Percentiles rank a stretch among this genome's conserved stretches.
These are phyloP conservation scores for Hydrophis major DNA, from an alignment of 2,797 vertebrate species.

Conservation along the genomic window DNA sequence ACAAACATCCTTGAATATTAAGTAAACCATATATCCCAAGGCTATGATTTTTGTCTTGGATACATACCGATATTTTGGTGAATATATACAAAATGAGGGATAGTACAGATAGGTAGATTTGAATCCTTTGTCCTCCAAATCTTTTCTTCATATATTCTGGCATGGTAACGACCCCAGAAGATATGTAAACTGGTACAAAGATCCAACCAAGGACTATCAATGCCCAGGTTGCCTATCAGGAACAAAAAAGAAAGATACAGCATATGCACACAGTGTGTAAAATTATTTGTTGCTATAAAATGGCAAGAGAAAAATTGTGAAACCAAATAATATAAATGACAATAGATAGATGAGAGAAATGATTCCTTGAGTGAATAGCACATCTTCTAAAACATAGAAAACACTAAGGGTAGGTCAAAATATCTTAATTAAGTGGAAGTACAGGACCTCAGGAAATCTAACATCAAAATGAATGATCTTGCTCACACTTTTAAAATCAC, in stretches of 20 bases:
- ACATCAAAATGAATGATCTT: not conserved
- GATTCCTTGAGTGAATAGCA: not conserved
- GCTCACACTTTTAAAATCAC: not conserved
- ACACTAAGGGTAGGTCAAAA: not conserved
- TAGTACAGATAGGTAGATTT: constrained; percentile 88
- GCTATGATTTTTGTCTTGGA: not conserved
- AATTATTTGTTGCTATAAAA: not conserved
- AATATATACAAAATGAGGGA: constrained; percentile 93
- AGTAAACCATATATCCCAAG: not conserved
- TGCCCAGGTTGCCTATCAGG: constrained; percentile 84
- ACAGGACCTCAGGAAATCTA: not conserved
- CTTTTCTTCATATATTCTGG: constrained; percentile 91
- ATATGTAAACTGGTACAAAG: constrained; percentile 91
- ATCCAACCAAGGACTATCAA: constrained; percentile 92
- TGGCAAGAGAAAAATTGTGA: not conserved
- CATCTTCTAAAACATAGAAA: not conserved
- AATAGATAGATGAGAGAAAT: not conserved
- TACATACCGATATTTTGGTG: constrained; percentile 92
- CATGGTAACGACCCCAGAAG: constrained; percentile 91
- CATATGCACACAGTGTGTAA: not conserved
- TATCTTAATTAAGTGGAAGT: not conserved
- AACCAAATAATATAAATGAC: not conserved
- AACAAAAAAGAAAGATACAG: constrained; percentile 12
- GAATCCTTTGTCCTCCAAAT: constrained; percentile 91
- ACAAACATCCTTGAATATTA: not conserved